Base-by-base conservation (phyloP, 2,113 vertebrate genomes). In the Pygoscelis antarcticus region DNA sequence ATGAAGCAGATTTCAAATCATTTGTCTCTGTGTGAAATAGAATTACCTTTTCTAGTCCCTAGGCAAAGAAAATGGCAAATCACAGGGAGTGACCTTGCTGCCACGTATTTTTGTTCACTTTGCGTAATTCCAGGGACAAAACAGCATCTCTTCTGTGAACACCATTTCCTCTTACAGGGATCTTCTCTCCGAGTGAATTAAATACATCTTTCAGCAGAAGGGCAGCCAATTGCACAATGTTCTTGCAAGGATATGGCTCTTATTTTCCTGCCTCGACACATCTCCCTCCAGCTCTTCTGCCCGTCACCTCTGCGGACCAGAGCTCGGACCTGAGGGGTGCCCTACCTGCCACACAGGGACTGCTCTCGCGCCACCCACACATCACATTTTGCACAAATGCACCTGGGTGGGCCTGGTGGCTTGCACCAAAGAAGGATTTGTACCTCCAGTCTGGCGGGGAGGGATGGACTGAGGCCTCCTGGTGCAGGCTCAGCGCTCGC, bases 401-500 rank as follows among this genome's bases (percentile, higher is more conserved):
- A 40, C 21, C 23, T 57, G 40, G 10, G 16, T 7, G 55, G 26
- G 15, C 30, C 27, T 13, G 5, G 19, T 47, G 72, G 44, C 40
- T 94, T 61, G 46, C 46, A 34, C 26, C 22, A 40, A 70, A 38
- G 74, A 40, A 64, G 52, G 38, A 30, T 72, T 79, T 68, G 42
- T 58, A 30, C 34, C 20, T 82, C 20, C 70, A 66, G 57, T 42
- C 36, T 0, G 0, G 5, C 3, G 2, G 51, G 60, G 30, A 90
- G 44, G 21, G 36, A 18, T 0, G 0, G 69, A 17, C n/a, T 71
- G 13, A 8, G 36, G 23, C 44, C 7, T 64, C 55, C 20, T 0
- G 0, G 6, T 10, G 29, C 46, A 69, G 54, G 44, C n/a, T 3
- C 36, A 64, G 49, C 0, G 0, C n/a, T 60, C 2, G 1, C 61